phyloP scores from a whole-genome alignment of 2,888 invertebrate genomes.

The Acleris literana region DNA sequence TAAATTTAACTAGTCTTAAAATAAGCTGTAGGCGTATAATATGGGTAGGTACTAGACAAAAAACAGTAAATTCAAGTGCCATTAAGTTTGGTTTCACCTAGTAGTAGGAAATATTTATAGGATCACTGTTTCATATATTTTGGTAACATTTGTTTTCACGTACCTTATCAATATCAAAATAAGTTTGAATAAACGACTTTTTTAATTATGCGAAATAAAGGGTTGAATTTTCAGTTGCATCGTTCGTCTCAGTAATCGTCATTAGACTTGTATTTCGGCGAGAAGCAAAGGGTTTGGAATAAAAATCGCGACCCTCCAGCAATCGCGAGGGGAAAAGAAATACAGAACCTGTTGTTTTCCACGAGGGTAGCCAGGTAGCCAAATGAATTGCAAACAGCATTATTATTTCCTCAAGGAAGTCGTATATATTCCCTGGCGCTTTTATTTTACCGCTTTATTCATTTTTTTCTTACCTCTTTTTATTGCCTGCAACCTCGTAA shows the following conservation, averaged over 20 bases:
- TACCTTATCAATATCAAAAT: no score
- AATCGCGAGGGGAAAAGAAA: constrained; percentile 69
- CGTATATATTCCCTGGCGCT: constrained; percentile 81
- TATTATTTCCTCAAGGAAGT: constrained; percentile 84
- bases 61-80: no score
- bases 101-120: no score
- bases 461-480: constrained; percentile 80
- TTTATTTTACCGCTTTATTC: constrained; percentile 82
- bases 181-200: no score
- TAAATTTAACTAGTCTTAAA: no score
- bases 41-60: no score
- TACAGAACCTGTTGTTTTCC: constrained; percentile 73
- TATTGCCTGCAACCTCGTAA: constrained; percentile 80
- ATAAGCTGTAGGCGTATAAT: no score
- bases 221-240: constrained; percentile 48
- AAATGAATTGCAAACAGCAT: constrained; percentile 85
- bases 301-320: constrained; percentile 71
- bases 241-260: constrained; percentile 51
- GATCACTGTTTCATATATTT: no score
- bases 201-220: no score
- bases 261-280: constrained; percentile 74
- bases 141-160: no score
- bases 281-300: constrained; percentile 74
- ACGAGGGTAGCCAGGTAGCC: constrained; percentile 80
- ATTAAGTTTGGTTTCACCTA: no score